phyloP scores from a whole-genome alignment of 92 coral and sea anemone species.

The Plumapathes pennacea region DNA sequence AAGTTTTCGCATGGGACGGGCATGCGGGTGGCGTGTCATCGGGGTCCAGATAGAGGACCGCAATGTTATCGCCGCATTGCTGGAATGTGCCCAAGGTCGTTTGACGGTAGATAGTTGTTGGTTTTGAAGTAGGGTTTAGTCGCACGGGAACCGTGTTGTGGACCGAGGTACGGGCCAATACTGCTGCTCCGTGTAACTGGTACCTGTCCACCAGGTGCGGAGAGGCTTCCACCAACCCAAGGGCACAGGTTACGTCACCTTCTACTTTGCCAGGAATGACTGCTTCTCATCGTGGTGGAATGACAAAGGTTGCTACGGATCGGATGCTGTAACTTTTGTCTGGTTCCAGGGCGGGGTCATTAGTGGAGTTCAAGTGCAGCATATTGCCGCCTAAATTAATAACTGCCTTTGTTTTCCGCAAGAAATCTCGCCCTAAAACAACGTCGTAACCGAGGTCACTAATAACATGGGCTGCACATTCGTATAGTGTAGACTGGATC shows the following conservation, averaged over 20 bases:
- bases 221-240: slow-evolving; percentile 46
- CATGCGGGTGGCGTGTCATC: neutral
- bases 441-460: slow-evolving; percentile 25
- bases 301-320: slow-evolving; percentile 18
- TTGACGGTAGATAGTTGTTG: slow-evolving; percentile 20
- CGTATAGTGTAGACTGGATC: neutral
- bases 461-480: slow-evolving; percentile 3
- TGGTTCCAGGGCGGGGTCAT: neutral
- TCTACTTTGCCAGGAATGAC: slow-evolving; percentile 33
- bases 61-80: slow-evolving; percentile 7
- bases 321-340: slow-evolving; percentile 30
- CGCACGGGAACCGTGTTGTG: slow-evolving; percentile 39
- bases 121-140: slow-evolving; percentile 33
- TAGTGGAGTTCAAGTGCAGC: neutral
- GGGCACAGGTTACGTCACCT: slow-evolving; percentile 1
- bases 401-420: slow-evolving; percentile 9
- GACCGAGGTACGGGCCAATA: slow-evolving; percentile 16
- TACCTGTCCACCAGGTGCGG: slow-evolving; percentile 22
- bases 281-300: slow-evolving; percentile 49
- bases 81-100: slow-evolving; percentile 31
- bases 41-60: neutral
- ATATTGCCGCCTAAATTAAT: slow-evolving; percentile 1
- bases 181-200: slow-evolving; percentile 31
- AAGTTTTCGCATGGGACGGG: neutral
- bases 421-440: slow-evolving; percentile 50